Evolutionary conservation across 2,888 invertebrate species (phyloP).

Genomic region (Drosophila dives): DNA sequence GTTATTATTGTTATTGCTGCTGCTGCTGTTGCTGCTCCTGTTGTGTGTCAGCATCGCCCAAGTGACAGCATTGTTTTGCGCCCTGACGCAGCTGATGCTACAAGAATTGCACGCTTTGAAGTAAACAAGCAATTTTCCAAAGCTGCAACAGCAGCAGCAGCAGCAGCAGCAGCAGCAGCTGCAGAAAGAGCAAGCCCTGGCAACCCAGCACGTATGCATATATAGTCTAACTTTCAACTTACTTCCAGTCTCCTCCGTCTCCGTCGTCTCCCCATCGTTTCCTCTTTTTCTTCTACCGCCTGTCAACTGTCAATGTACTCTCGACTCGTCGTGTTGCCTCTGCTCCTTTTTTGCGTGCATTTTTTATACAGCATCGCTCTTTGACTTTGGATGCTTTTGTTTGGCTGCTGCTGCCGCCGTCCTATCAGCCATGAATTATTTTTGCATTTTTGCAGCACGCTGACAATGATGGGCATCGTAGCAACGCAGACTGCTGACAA

Average conservation of each 20-base stretch:
- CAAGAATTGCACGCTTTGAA: slow-evolving; percentile 75
- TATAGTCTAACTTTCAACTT: slow-evolving; percentile 26
- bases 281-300: slow-evolving; percentile 38
- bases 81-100: slow-evolving; percentile 74
- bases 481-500: slow-evolving; percentile 51
- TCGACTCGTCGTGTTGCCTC: slow-evolving; percentile 49
- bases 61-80: slow-evolving; percentile 80
- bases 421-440: slow-evolving; percentile 68
- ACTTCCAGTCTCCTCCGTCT: background rate
- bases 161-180: slow-evolving; percentile 18
- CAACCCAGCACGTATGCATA: slow-evolving; percentile 40
- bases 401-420: slow-evolving; percentile 37
- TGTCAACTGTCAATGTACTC: slow-evolving; percentile 79
- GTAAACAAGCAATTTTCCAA: slow-evolving; percentile 78
- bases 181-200: slow-evolving; percentile 14
- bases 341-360: slow-evolving; percentile 68
- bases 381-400: slow-evolving; percentile 73
- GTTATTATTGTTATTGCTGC: slow-evolving; percentile 31
- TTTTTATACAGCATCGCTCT: slow-evolving; percentile 76
- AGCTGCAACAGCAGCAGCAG: slow-evolving; percentile 29
- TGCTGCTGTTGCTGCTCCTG: slow-evolving; percentile 13
- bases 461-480: slow-evolving; percentile 55
- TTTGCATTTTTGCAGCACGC: slow-evolving; percentile 50
- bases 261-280: background rate
- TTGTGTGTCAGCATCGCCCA: slow-evolving; percentile 57